A percentile compares a stretch with the other conserved stretches of the same genome.
phyloP scores from a whole-genome alignment of 2,888 invertebrate genomes.

The Lycaena phlaeas region DNA sequence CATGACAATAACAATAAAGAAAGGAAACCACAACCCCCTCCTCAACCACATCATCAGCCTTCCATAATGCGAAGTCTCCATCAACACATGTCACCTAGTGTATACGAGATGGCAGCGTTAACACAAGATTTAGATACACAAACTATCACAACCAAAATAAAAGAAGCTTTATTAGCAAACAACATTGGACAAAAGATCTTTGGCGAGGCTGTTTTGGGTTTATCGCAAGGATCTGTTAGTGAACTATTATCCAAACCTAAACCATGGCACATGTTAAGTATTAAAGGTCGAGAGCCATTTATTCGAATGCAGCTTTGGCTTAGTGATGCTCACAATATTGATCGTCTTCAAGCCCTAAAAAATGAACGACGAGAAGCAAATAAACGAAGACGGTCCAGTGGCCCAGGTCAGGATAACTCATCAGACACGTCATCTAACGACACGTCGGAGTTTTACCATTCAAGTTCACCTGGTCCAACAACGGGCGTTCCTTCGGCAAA shows the following conservation, averaged over 20 bases:
- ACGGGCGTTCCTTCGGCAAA: constrained; percentile 88
- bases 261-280: constrained; percentile 99
- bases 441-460: constrained; percentile 90
- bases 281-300: constrained; percentile 97
- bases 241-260: constrained; percentile 98
- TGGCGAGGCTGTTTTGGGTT: constrained; percentile 96
- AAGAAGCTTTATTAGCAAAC: constrained; percentile 95
- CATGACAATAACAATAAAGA: constrained; percentile 70
- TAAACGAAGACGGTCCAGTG: constrained; percentile 88
- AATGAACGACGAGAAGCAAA: constrained; percentile 93
- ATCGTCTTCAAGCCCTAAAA: constrained; percentile 91
- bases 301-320: constrained; percentile 98
- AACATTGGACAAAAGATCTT: constrained; percentile 99
- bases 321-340: constrained; percentile 95
- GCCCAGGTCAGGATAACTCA: constrained; percentile 88
- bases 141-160: constrained; percentile 95
- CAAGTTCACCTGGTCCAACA: constrained; percentile 84
- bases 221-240: constrained; percentile 97
- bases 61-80: constrained; percentile 82
- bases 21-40: constrained; percentile 69
- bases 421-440: constrained; percentile 92
- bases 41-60: constrained; percentile 75
- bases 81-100: constrained; percentile 93
- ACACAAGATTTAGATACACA: constrained; percentile 98
- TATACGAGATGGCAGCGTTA: constrained; percentile 97